Conservation (phyloP, 2,888 invertebrate species). For the Fragum sueziense region DNA sequence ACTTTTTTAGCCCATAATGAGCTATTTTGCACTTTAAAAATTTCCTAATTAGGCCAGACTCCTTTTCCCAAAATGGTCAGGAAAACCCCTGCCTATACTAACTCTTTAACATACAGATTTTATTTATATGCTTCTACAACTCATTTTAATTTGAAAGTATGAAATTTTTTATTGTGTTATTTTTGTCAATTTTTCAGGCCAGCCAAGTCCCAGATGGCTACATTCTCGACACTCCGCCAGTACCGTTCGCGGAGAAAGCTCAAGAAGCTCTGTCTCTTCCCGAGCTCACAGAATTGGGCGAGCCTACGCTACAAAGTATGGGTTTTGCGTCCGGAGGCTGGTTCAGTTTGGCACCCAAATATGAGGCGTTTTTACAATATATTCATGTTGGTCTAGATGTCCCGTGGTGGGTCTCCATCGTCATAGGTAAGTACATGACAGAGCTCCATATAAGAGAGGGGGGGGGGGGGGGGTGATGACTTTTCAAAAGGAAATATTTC, state of each 20-base stretch:
- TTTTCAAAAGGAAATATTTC: no score
- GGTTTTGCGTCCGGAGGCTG: slow-evolving; percentile 93
- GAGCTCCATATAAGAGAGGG: no score
- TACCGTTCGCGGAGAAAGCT: slow-evolving; percentile 38
- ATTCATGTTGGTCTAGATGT: slow-evolving; percentile 91
- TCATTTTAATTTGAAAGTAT: no score
- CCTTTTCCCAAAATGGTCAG: no score
- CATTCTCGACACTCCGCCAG: slow-evolving; percentile 59
- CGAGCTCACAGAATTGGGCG: slow-evolving; percentile 83
- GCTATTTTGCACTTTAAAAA: no score
- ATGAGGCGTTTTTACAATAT: slow-evolving; percentile 87
- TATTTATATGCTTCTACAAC: no score
- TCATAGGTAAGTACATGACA: slow-evolving; percentile 51
- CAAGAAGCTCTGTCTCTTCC: slow-evolving; percentile 59
- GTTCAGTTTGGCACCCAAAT: slow-evolving; percentile 84
- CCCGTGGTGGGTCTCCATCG: slow-evolving; percentile 91
- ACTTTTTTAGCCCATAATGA: no score
- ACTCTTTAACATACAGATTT: no score
- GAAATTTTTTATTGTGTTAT: no score
- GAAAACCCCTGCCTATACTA: no score
- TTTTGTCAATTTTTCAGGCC: neutral
- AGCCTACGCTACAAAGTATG: slow-evolving; percentile 90
- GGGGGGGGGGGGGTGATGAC: no score
- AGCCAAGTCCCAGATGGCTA: slow-evolving; percentile 44
- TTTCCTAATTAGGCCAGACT: no score